These are phyloP conservation scores for Trypoxylon attenuatum DNA, from an alignment of 2,888 invertebrate species.

Conservation along the genomic window DNA sequence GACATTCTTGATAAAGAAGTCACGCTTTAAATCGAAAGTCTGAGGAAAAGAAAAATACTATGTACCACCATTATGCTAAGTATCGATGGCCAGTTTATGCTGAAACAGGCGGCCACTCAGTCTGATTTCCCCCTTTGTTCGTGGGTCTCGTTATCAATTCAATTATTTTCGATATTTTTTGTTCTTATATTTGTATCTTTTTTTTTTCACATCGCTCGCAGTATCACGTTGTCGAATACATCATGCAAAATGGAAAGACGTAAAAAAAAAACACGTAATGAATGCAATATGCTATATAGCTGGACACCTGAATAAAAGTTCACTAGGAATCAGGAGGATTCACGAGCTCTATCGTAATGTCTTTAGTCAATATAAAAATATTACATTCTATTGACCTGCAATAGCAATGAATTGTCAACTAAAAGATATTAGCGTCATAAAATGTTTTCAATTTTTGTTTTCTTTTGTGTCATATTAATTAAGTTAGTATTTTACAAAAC, in stretches of 20 bases:
- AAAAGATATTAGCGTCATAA: slow-evolving; percentile 41
- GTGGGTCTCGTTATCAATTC: too few relatives aligned
- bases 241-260: background rate
- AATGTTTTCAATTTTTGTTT: too few relatives aligned
- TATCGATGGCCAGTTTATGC: slow-evolving; percentile 49
- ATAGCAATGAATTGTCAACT: slow-evolving; percentile 42
- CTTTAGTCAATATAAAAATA: slow-evolving; percentile 53
- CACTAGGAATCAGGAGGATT: too few relatives aligned
- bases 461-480: too few relatives aligned
- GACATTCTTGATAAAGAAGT: slow-evolving; percentile 42
- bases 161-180: too few relatives aligned
- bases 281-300: background rate
- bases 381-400: slow-evolving; percentile 51
- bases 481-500: slow-evolving; percentile 28
- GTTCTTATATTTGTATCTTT: background rate
- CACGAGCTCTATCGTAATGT: slow-evolving; percentile 33
- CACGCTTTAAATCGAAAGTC: slow-evolving; percentile 36
- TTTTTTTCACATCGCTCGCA: background rate
- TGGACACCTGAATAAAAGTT: too few relatives aligned
- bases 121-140: slow-evolving; percentile 33
- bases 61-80: slow-evolving; percentile 52
- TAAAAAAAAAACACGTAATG: background rate
- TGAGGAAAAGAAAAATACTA: slow-evolving; percentile 52
- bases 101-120: slow-evolving; percentile 55
- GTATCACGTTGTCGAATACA: background rate